Conservation (phyloP, 2,888 invertebrate species). For the Callosobruchus maculatus region DNA sequence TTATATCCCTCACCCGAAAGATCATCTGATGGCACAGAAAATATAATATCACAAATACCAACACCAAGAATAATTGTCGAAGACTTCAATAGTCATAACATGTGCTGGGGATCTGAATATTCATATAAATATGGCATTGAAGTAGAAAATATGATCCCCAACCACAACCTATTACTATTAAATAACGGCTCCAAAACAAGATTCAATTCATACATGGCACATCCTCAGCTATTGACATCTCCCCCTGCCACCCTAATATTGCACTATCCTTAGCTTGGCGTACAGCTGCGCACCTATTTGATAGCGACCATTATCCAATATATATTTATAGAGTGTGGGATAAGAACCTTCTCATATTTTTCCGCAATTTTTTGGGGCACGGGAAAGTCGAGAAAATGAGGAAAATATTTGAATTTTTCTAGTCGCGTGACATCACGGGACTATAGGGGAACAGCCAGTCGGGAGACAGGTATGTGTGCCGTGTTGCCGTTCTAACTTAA, state of each 20-base stretch:
- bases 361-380: no score
- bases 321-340: no score
- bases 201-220: background rate
- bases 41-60: background rate
- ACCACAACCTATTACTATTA: background rate
- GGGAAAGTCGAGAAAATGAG: no score
- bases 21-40: no score
- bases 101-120: background rate
- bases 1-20: background rate
- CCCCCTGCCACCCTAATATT: background rate
- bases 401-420: no score
- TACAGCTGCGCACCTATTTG: background rate
- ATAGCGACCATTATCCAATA: background rate
- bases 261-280: background rate
- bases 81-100: constrained; percentile 1
- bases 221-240: background rate
- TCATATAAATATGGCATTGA: background rate
- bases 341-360: no score
- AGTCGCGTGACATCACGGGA: no score
- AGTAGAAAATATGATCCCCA: background rate
- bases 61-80: background rate
- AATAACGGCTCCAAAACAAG: background rate
- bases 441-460: no score
- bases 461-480: no score
- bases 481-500: no score